Conservation (phyloP, 2,113 vertebrate genomes). For the Brachyhypopomus gauderio region DNA sequence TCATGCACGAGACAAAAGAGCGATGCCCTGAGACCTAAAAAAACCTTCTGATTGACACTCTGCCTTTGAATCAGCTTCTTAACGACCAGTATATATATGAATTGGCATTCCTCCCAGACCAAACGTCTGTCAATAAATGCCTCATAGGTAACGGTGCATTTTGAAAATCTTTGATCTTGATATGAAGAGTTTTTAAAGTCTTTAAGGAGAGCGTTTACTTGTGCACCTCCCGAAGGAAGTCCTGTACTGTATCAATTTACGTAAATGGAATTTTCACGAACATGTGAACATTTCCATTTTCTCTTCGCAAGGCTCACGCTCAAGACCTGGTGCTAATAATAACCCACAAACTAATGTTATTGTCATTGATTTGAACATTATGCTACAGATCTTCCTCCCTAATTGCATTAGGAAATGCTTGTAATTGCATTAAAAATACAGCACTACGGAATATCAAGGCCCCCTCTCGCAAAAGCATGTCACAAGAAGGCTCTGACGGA, state of each 20-base stretch:
- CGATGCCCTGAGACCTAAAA: neutral
- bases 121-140: no score
- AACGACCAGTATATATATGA: no score
- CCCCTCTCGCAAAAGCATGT: constrained; percentile 62
- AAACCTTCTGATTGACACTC: no score
- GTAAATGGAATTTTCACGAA: neutral
- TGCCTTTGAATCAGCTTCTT: no score
- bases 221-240: no score
- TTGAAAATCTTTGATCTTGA: no score
- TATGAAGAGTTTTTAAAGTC: no score
- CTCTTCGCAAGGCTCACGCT: constrained; percentile 9
- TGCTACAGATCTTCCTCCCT: constrained; percentile 64
- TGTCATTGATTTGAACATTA: constrained; percentile 72
- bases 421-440: constrained; percentile 71
- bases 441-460: constrained; percentile 65
- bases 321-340: constrained; percentile 38
- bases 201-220: no score
- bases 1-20: neutral
- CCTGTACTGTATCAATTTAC: neutral
- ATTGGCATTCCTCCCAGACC: no score
- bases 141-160: no score
- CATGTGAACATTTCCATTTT: neutral
- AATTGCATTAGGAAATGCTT: constrained; percentile 70
- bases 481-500: constrained; percentile 51
- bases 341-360: constrained; percentile 61